phyloP scores from a whole-genome alignment of 2,888 invertebrate species.

The Meganola albula region DNA sequence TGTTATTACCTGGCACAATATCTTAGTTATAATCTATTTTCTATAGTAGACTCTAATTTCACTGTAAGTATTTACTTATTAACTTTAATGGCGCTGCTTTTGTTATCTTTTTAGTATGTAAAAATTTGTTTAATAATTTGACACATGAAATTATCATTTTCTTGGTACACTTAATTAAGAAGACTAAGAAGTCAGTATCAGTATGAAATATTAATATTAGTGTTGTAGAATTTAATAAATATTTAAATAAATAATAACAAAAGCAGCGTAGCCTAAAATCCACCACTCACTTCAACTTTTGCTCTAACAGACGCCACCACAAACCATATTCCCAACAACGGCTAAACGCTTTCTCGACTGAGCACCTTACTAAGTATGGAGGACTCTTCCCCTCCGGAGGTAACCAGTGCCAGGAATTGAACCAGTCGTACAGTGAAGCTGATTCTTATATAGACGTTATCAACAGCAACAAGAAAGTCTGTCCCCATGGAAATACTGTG shows the following conservation, averaged over 20 bases:
- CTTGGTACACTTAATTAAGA: no score
- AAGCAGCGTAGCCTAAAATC: constrained; percentile 26
- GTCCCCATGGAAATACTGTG: constrained; percentile 66
- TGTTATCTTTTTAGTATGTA: background rate
- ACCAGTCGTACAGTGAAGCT: constrained; percentile 69
- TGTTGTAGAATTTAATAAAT: constrained; percentile 15
- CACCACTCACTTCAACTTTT: constrained; percentile 54
- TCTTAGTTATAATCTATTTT: background rate
- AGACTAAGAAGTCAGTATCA: no score
- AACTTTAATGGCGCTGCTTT: background rate
- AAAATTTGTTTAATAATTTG: background rate
- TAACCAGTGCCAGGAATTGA: constrained; percentile 69
- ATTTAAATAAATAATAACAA: constrained; percentile 17
- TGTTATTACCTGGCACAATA: background rate
- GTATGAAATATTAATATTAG: no score
- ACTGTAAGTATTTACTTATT: constrained; percentile 11
- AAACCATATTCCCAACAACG: constrained; percentile 76
- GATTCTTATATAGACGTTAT: constrained; percentile 71
- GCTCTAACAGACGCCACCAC: constrained; percentile 69
- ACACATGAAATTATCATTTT: background rate
- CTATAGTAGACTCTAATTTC: constrained; percentile 11
- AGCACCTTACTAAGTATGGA: constrained; percentile 71
- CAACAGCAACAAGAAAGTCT: constrained; percentile 62
- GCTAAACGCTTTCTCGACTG: constrained; percentile 73
- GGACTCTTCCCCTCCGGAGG: constrained; percentile 70